phyloP scores from a whole-genome alignment of 2,113 vertebrate genomes.

The Anguilla rostrata region DNA sequence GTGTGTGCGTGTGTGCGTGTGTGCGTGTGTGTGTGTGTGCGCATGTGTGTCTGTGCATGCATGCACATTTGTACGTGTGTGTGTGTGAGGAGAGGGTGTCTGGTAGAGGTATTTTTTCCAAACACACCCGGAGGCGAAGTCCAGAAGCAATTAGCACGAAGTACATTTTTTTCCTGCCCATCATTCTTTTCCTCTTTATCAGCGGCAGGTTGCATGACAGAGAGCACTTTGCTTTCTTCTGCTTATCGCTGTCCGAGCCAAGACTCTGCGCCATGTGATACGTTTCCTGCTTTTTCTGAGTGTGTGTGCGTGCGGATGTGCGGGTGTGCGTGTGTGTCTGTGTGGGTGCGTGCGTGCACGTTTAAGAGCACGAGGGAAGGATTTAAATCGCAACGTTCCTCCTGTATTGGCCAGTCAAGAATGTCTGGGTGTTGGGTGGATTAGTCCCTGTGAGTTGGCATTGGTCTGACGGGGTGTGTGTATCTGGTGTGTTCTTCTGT shows the following conservation, averaged over 20 bases:
- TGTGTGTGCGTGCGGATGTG: background rate
- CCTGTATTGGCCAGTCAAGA: background rate
- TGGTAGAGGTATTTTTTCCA: slow-evolving; percentile 20
- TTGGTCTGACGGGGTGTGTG: background rate
- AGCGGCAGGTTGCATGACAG: slow-evolving; percentile 24
- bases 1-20: slow-evolving; percentile 45
- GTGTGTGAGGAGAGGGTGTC: background rate
- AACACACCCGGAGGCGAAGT: slow-evolving; percentile 17
- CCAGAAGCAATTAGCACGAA: slow-evolving; percentile 30
- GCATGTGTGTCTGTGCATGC: slow-evolving; percentile 42
- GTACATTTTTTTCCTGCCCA: slow-evolving; percentile 16
- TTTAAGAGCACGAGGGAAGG: no score
- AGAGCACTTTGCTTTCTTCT: slow-evolving; percentile 12
- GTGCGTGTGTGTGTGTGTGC: slow-evolving; percentile 58
- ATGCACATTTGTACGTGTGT: slow-evolving; percentile 47
- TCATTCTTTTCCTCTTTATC: slow-evolving; percentile 22
- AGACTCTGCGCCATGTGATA: no score
- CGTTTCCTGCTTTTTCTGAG: no score
- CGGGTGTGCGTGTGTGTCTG: no score
- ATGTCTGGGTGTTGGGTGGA: background rate
- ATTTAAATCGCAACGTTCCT: background rate
- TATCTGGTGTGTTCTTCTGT: background rate
- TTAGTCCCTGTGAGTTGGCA: background rate
- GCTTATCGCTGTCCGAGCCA: slow-evolving; percentile 12
- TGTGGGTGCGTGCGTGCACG: no score